Conservation (phyloP, 1,140 invertebrate species). For the Formica selysi region DNA sequence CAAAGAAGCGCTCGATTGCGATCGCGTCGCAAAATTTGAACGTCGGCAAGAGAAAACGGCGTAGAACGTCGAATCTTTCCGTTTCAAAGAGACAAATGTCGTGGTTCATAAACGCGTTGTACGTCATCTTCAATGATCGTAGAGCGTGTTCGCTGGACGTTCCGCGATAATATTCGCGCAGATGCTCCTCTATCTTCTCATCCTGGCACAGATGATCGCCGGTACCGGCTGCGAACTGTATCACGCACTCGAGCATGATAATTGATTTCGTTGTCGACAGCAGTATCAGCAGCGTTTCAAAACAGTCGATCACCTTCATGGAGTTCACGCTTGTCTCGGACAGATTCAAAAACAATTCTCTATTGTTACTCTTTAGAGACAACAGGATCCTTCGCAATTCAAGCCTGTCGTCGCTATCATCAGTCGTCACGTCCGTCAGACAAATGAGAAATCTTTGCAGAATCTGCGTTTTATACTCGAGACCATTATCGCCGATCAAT, state of each 20-base stretch:
- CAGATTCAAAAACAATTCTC: conserved; percentile 18
- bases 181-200: conserved; percentile 71
- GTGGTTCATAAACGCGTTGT: conserved; percentile 73
- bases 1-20: conserved; percentile 77
- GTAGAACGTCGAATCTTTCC: conserved; percentile 77
- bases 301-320: conserved; percentile 75
- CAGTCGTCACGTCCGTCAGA: conserved; percentile 72
- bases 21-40: conserved; percentile 72
- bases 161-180: conserved; percentile 75
- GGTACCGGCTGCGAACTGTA: conserved; percentile 77
- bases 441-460: conserved; percentile 81
- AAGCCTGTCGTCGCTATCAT: conserved; percentile 33
- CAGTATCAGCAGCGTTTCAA: conserved; percentile 78
- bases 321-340: conserved; percentile 47
- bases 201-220: conserved; percentile 73
- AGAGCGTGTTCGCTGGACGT: conserved; percentile 69
- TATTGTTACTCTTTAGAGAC: conserved; percentile 56
- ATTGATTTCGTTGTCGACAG: conserved; percentile 79
- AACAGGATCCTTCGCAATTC: conserved; percentile 72
- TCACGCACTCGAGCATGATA: conserved; percentile 75
- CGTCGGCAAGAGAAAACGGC: conserved; percentile 77
- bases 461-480: conserved; percentile 77
- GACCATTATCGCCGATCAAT: conserved; percentile 54
- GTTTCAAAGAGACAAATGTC: conserved; percentile 3
- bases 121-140: conserved; percentile 75